phyloP scores from a whole-genome alignment of 2,797 vertebrate species.

The Iguana delicatissima region DNA sequence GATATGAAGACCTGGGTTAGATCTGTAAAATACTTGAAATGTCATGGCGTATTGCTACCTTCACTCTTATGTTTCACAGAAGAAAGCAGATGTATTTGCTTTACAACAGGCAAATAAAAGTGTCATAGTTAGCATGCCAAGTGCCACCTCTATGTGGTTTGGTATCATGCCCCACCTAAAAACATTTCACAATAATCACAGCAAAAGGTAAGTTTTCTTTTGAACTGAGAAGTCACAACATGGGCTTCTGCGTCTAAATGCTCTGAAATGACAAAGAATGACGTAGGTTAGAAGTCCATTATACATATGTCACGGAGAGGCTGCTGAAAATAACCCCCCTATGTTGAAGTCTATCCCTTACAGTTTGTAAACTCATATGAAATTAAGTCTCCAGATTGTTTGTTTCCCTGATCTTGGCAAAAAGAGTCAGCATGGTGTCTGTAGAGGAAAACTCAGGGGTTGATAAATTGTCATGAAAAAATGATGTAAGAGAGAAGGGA shows the following conservation, averaged over 20 bases:
- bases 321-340: background rate
- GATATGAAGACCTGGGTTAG: constrained; percentile 13
- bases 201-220: background rate
- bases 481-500: no score
- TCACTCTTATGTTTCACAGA: constrained; percentile 33
- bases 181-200: constrained; percentile 1
- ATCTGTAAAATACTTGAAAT: constrained; percentile 3
- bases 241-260: background rate
- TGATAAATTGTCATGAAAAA: background rate
- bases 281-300: background rate
- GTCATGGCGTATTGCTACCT: constrained; percentile 30
- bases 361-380: background rate
- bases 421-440: background rate
- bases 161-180: background rate
- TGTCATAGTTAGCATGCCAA: background rate
- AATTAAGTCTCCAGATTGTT: background rate
- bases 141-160: background rate
- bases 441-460: background rate
- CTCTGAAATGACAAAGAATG: background rate
- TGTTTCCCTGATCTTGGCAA: background rate
- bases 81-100: constrained; percentile 27
- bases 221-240: constrained; percentile 2
- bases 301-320: background rate
- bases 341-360: background rate
- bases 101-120: constrained; percentile 3